Conservation (phyloP, 1,140 invertebrate genomes). For the Spodoptera frugiperda region DNA sequence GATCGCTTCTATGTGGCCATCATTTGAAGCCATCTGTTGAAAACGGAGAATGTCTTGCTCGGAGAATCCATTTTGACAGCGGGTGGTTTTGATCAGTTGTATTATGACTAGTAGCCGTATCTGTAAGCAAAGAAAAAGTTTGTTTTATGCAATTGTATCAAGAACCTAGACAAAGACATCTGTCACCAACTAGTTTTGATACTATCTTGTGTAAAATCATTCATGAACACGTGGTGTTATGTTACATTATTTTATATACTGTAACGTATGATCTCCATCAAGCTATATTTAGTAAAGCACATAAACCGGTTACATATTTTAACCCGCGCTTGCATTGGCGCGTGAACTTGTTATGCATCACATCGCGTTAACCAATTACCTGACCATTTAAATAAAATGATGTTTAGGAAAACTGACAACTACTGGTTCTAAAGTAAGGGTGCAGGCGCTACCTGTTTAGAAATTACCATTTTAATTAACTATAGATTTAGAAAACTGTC, state of each 20-base stretch:
- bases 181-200: too few species aligned
- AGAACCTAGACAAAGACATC: too few species aligned
- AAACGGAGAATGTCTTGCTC: constrained; percentile 74
- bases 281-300: too few species aligned
- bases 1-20: constrained; percentile 68
- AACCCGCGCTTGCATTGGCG: too few species aligned
- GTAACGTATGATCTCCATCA: too few species aligned
- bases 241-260: too few species aligned
- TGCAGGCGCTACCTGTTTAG: constrained; percentile 11
- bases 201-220: too few species aligned
- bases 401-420: background rate
- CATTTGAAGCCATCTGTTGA: constrained; percentile 68
- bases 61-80: constrained; percentile 78
- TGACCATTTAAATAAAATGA: constrained; percentile 8
- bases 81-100: constrained; percentile 64
- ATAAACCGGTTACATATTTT: too few species aligned
- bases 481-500: constrained; percentile 32
- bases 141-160: too few species aligned
- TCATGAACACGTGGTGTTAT: too few species aligned
- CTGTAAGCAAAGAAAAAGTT: constrained; percentile 67
- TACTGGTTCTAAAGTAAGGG: constrained; percentile 13
- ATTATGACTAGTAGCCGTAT: constrained; percentile 80
- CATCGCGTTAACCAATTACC: constrained; percentile 1
- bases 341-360: too few species aligned
- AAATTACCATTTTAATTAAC: constrained; percentile 40